phyloP scores from a whole-genome alignment of 2,113 vertebrate genomes.

The Poeciliopsis turrubarensis region DNA sequence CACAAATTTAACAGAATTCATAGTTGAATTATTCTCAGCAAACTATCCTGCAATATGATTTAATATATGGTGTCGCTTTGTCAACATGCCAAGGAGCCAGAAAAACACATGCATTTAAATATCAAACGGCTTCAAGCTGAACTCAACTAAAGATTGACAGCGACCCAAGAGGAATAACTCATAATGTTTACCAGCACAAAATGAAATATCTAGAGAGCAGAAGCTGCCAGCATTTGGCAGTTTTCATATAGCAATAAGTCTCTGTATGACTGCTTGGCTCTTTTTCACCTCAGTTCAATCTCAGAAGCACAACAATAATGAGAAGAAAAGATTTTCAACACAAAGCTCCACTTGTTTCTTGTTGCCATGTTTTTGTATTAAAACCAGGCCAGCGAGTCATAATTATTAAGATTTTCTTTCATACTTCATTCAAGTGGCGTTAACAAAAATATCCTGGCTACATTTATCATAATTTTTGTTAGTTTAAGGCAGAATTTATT shows the following conservation, averaged over 20 bases:
- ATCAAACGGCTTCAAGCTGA: background rate
- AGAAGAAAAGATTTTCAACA: background rate
- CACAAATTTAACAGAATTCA: background rate
- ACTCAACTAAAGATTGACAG: background rate
- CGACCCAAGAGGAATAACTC: constrained; percentile 7
- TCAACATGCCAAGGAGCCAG: constrained; percentile 3
- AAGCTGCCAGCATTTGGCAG: constrained; percentile 22
- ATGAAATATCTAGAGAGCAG: background rate
- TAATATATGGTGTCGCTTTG: background rate
- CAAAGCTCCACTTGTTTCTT: background rate
- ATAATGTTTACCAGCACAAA: background rate
- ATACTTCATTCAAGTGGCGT: background rate
- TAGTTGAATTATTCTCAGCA: background rate
- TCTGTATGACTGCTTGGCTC: background rate
- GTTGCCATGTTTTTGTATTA: constrained; percentile 1
- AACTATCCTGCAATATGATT: background rate
- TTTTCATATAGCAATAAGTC: constrained; percentile 11
- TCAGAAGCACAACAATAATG: constrained; percentile 9
- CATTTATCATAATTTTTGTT: background rate
- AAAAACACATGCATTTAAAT: constrained; percentile 1
- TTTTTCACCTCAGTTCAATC: constrained; percentile 3
- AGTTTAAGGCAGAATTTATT: background rate
- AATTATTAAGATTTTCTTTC: background rate
- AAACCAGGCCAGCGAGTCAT: background rate
- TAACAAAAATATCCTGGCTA: background rate